A percentile compares a stretch with the other conserved stretches of the same genome.
Evolutionary conservation across 2,888 invertebrate species (phyloP).

Genomic region (Cryptocephalus primarius): DNA sequence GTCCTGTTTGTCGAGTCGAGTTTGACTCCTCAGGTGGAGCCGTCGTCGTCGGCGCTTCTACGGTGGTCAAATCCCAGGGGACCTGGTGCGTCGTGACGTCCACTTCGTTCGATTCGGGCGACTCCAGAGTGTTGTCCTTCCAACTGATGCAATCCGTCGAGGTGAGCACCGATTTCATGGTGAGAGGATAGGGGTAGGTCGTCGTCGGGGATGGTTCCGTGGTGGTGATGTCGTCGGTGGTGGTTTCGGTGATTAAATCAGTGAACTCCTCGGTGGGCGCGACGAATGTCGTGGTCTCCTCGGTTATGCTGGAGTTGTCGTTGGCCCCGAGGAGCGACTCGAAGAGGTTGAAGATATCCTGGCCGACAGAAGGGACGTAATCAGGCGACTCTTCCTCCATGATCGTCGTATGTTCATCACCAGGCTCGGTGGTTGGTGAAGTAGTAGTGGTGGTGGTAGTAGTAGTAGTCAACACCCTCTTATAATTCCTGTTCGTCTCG

Average conservation of each 20-base stretch:
- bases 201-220: conserved; percentile 3
- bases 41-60: conserved; percentile 2
- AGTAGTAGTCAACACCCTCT: conserved; percentile 14
- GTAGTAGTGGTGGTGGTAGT: conserved; percentile 7
- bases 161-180: conserved; percentile 24
- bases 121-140: conserved; percentile 7
- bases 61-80: conserved; percentile 12
- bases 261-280: not conserved
- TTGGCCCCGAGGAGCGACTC: conserved; percentile 19
- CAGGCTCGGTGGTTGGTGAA: not conserved
- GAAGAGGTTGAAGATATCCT: conserved; percentile 20
- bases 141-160: conserved; percentile 26
- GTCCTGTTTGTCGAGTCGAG: no score
- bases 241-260: conserved; percentile 1
- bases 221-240: conserved; percentile 2
- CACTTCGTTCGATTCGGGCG: conserved; percentile 3
- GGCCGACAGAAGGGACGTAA: conserved; percentile 13
- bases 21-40: conserved; percentile 10
- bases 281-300: conserved; percentile 1
- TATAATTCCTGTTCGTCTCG: conserved; percentile 7
- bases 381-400: no score
- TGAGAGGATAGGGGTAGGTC: conserved; percentile 16
- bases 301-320: conserved; percentile 9
- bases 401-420: no score
- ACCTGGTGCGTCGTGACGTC: conserved; percentile 2